Evolutionary conservation across 2,888 invertebrate species (phyloP), one percentile per base, ranked within the genome.

Genomic region (Agelastica alni): DNA sequence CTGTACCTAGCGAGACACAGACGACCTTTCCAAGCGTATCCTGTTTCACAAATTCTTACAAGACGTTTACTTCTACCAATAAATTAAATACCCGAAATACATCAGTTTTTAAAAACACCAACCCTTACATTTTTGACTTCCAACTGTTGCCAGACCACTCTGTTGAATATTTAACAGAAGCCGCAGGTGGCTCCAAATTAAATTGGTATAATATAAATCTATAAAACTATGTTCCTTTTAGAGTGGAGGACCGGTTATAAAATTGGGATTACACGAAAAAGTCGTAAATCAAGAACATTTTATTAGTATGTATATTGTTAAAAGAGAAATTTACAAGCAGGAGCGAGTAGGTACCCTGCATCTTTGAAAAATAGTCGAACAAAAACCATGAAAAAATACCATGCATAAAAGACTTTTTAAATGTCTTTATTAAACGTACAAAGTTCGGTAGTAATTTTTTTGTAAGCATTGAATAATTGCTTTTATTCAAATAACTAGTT

Each of bases 151-250:
- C 30, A 14, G 18, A 20, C 32, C 49, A 10, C 49, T n/a, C n/a
- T 14, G 41, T 42, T 41, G 32, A 42, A 51, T 37, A 43, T 51
- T 30, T 17, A 51, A 51, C 13, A 34, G 46, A n/a, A 10, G 17
- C 46, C 17, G 30, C 53, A 59, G 51, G 51, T 55, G 60, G 56
- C 41, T 52, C 54, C 45, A 53, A 58, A 59, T 61, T 61, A 57
- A 61, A 61, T 59, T 53, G 55, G 57, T 51, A 56, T 53, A 55
- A 61, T 61, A 58, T 43, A 56, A 53, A 53, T 56, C 57, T 53
- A 54, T 60, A 61, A 56, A 53, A 41, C 43, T 53, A 43, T 53
- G 42, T 52, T 42, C 14, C 41, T 51, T 39, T 26, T 22, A 30
- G n/a, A n/a, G n/a, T n/a, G n/a, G n/a, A 32, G 39, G 41, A 49